Conservation (phyloP, 1,140 invertebrate species). For the Dendrolimus kikuchii region DNA sequence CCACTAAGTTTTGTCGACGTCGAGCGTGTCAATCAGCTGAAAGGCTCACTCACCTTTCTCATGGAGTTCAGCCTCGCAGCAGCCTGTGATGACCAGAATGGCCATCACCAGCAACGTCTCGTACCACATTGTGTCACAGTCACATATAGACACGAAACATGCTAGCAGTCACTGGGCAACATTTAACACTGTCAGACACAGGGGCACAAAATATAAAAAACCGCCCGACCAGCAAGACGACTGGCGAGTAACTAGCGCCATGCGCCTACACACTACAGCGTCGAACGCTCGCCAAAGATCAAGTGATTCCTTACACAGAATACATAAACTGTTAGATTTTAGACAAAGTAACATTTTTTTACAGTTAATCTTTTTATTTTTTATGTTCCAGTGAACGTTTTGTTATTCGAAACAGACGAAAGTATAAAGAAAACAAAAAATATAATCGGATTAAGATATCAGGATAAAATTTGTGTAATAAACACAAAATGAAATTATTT, state of each 20-base stretch:
- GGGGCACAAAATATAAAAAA: slow-evolving; percentile 13
- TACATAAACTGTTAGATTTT: no score
- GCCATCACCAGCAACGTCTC: slow-evolving; percentile 21
- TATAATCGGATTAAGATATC: no score
- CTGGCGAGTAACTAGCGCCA: slow-evolving; percentile 19
- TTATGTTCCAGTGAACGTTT: no score
- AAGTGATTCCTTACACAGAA: no score
- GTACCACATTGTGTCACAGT: slow-evolving; percentile 41
- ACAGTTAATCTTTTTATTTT: no score
- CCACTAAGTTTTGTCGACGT: neutral
- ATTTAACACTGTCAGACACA: slow-evolving; percentile 11
- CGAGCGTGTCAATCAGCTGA: neutral
- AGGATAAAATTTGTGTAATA: no score
- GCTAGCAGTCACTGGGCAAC: slow-evolving; percentile 38
- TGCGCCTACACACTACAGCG: slow-evolving; percentile 14
- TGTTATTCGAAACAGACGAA: no score
- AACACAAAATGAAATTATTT: no score
- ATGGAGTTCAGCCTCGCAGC: slow-evolving; percentile 40
- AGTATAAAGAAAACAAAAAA: no score
- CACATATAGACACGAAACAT: slow-evolving; percentile 41
- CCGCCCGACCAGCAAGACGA: slow-evolving; percentile 34
- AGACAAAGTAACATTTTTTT: no score
- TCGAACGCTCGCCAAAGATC: neutral
- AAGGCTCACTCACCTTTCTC: slow-evolving; percentile 43
- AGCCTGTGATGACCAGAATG: slow-evolving; percentile 19